Percentiles rank a stretch among this genome's conserved stretches.
phyloP scores from a whole-genome alignment of 53 echinoderm and acorn worm species.

The Antedon mediterranea region DNA sequence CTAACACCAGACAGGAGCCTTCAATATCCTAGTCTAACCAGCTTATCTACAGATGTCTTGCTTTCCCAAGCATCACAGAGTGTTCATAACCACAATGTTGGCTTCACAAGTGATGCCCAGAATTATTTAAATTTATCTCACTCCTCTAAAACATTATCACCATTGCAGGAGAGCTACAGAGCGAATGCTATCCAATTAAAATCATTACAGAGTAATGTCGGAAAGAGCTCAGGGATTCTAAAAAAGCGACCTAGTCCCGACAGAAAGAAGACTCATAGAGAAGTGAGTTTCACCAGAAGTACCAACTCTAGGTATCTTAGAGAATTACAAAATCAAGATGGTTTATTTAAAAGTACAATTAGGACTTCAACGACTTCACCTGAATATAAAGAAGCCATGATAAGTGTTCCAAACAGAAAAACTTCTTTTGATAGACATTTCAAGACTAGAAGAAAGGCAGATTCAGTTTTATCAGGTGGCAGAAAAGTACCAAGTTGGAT shows the following conservation, averaged over 20 bases:
- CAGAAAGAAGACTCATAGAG: not conserved
- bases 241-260: not conserved
- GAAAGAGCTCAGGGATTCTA: not conserved
- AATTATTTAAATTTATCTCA: not conserved
- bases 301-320: not conserved
- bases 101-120: not conserved
- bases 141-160: not conserved
- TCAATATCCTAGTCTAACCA: slow-evolving; percentile 27
- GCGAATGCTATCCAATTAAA: not conserved
- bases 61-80: slow-evolving; percentile 3
- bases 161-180: not conserved
- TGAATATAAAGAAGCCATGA: not conserved
- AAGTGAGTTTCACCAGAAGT: not conserved
- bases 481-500: slow-evolving; percentile 71
- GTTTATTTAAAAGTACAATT: too few relatives aligned
- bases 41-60: slow-evolving; percentile 50
- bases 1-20: not conserved
- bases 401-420: not conserved
- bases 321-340: too few relatives aligned
- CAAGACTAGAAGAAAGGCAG: not conserved
- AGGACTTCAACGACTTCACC: not conserved
- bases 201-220: not conserved
- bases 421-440: too few relatives aligned
- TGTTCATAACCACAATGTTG: not conserved
- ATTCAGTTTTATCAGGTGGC: slow-evolving; percentile 16